A percentile compares a stretch with the other conserved stretches of the same genome.
Conservation (phyloP, 2,888 invertebrate species). For the Phorcus lineatus region DNA sequence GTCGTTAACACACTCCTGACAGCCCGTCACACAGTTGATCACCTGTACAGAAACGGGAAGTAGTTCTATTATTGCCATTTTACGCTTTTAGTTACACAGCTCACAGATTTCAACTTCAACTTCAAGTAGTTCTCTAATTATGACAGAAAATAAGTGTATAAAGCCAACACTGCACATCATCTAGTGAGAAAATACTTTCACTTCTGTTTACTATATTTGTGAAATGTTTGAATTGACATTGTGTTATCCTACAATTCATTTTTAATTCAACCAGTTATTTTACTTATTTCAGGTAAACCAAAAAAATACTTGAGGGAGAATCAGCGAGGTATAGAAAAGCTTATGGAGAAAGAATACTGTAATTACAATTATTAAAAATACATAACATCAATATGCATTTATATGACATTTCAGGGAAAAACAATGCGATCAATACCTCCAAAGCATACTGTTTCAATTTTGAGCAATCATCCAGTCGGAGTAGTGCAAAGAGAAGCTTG, state of each 20-base stretch:
- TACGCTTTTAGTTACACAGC: not conserved
- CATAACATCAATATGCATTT: too few species aligned
- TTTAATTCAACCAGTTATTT: too few species aligned
- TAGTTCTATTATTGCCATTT: too few species aligned
- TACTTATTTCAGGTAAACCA: too few species aligned
- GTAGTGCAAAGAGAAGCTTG: slow-evolving; percentile 88
- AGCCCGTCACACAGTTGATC: slow-evolving; percentile 84
- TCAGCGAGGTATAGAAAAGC: too few species aligned
- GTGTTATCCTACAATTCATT: too few species aligned
- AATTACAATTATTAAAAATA: too few species aligned
- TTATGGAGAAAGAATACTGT: too few species aligned
- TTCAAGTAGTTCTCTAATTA: too few species aligned
- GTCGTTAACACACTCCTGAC: slow-evolving; percentile 96
- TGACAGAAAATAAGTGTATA: too few species aligned
- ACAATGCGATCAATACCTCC: slow-evolving; percentile 77
- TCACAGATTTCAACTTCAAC: not conserved
- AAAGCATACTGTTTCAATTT: slow-evolving; percentile 85
- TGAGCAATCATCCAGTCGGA: slow-evolving; percentile 81
- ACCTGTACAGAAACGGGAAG: slow-evolving; percentile 60
- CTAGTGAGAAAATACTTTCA: not conserved
- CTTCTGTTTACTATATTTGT: not conserved
- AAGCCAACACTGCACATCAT: not conserved
- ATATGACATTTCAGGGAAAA: not conserved
- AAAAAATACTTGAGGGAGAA: too few species aligned
- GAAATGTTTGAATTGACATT: too few species aligned